Base-by-base conservation (phyloP, 2,797 vertebrate genomes). In the Anguilla obscura region DNA sequence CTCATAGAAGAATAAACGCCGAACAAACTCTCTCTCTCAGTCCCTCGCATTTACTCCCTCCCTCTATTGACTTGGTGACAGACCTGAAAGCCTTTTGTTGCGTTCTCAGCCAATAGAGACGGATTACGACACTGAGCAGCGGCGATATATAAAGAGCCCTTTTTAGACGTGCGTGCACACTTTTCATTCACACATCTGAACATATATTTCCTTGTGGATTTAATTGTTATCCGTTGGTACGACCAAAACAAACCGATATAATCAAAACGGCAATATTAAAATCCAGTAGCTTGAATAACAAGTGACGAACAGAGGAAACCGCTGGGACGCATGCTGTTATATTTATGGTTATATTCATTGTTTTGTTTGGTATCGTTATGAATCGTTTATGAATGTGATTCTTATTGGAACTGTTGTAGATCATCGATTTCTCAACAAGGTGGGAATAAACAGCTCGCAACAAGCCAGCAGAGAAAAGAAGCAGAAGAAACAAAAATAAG, bases 41-140 rank as follows among this genome's bases (percentile, higher is more conserved):
- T 85, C 33, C 58, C 66, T 56, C 48, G 69, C 56, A 86, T 27
- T 60, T 63, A 40, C 89, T 63, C 89, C 85, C 87, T 86, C 85
- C 87, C 87, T 88, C 87, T 95, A 95, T 96, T 95, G 96, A 97
- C 96, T 96, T 96, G 97, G 95, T 98, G 98, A 97, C 97, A 97
- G 97, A 97, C 96, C 96, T 97, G 96, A 96, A 96, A 97, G 96
- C 97, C 98, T 98, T 99, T 99, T 98, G 98, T 98, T 98, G 96
- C 95, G 96, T 96, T 95, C 96, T 96, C 97, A 98, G 97, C 98
- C 97, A 98, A 99, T 98, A 96, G 97, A 98, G 96, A 97, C 96
- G 95, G 96, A 97, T 97, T 96, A 99, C 98, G 97, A 98, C 98
- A 98, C 96, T 95, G 95, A 96, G 94, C 95, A 97, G 96, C 96